Percentiles rank a stretch among this genome's conserved stretches.
Evolutionary conservation across 2,888 invertebrate genomes (phyloP).

Genomic region (Coelogynopora nodosa): DNA sequence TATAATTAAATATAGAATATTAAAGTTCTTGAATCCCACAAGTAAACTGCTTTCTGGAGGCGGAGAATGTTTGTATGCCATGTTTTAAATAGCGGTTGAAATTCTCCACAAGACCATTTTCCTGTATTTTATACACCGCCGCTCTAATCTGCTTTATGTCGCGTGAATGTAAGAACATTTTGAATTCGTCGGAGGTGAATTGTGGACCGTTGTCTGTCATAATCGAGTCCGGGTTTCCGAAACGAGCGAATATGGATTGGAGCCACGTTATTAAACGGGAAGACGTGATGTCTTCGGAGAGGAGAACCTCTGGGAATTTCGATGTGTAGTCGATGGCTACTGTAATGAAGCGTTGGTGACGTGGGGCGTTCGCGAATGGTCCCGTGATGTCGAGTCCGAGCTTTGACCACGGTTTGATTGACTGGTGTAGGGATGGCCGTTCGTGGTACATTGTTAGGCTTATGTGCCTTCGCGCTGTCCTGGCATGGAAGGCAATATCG

Average conservation of each 20-base stretch:
- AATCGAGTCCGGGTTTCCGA: slow-evolving; percentile 50
- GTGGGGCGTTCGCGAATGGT: slow-evolving; percentile 19
- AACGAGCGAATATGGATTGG: slow-evolving; percentile 47
- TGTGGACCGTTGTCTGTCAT: slow-evolving; percentile 52
- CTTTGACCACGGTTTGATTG: slow-evolving; percentile 26
- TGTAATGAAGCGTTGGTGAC: slow-evolving; percentile 23
- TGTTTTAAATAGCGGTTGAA: slow-evolving; percentile 33
- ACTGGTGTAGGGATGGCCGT: background rate
- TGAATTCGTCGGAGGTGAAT: slow-evolving; percentile 52
- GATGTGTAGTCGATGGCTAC: slow-evolving; percentile 32
- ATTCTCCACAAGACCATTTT: slow-evolving; percentile 46
- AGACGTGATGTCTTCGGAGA: background rate
- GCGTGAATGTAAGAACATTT: slow-evolving; percentile 47
- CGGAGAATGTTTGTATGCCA: slow-evolving; percentile 18
- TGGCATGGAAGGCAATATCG: slow-evolving; percentile 1
- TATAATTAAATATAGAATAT: background rate
- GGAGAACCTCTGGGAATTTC: slow-evolving; percentile 19
- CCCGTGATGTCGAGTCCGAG: slow-evolving; percentile 33
- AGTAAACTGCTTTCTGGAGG: background rate
- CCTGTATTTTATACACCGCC: slow-evolving; percentile 19
- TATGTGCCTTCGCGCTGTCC: background rate
- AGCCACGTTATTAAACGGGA: background rate
- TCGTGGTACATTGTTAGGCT: background rate
- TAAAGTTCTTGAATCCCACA: background rate
- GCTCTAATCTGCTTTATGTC: slow-evolving; percentile 40